phyloP scores from a whole-genome alignment of 2,888 invertebrate species.

The Ormia ochracea region DNA sequence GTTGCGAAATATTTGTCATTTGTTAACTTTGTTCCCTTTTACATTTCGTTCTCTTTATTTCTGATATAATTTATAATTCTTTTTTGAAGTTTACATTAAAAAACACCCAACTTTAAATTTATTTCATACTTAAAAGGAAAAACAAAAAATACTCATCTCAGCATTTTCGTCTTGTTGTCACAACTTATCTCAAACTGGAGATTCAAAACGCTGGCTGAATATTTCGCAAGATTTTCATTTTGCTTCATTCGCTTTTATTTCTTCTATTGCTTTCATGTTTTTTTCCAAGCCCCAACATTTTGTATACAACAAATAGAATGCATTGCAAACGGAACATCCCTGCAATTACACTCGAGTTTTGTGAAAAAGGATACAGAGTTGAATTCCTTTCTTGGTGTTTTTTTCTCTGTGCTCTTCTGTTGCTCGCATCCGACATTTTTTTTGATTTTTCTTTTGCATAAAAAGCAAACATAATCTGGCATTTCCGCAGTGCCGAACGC shows the following conservation, averaged over 20 bases:
- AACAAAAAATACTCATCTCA: not conserved
- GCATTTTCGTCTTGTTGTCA: slow-evolving; percentile 46
- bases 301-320: slow-evolving; percentile 27
- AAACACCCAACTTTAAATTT: slow-evolving; percentile 22
- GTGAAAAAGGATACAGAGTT: slow-evolving; percentile 27
- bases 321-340: slow-evolving; percentile 44
- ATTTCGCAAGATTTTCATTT: slow-evolving; percentile 12
- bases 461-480: slow-evolving; percentile 56
- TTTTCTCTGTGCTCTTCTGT: not conserved
- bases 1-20: slow-evolving; percentile 36
- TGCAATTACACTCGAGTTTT: slow-evolving; percentile 44
- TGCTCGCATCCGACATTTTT: slow-evolving; percentile 2
- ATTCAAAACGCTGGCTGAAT: slow-evolving; percentile 55
- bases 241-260: not conserved
- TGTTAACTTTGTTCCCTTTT: slow-evolving; percentile 17
- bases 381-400: not conserved
- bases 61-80: slow-evolving; percentile 6
- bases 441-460: slow-evolving; percentile 1
- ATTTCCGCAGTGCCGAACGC: slow-evolving; percentile 41
- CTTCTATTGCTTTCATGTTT: not conserved
- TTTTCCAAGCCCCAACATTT: not conserved
- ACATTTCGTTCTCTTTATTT: not conserved
- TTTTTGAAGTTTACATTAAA: not conserved
- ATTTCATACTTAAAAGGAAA: not conserved
- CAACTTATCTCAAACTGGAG: slow-evolving; percentile 55